Conservation (phyloP, 2,113 vertebrate genomes). For the Eubucco bourcierii region DNA sequence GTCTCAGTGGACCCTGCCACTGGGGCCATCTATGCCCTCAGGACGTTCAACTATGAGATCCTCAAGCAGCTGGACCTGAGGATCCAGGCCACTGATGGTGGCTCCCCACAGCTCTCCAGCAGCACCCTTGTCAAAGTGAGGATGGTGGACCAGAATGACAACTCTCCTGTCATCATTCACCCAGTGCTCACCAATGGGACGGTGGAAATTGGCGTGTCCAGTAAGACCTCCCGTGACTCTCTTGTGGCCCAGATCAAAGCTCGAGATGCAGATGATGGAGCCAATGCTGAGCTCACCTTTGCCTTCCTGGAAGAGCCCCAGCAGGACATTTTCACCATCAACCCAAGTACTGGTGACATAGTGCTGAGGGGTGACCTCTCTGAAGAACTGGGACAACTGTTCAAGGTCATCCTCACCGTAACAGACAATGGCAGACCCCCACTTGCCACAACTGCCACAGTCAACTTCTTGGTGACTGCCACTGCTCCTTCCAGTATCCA, state of each 20-base stretch:
- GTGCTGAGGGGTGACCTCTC: conserved; percentile 84
- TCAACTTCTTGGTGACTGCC: conserved; percentile 85
- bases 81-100: conserved; percentile 89
- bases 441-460: conserved; percentile 83
- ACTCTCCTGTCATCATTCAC: conserved; percentile 85
- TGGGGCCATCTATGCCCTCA: conserved; percentile 89
- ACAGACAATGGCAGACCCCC: conserved; percentile 87
- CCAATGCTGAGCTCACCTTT: conserved; percentile 88
- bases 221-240: conserved; percentile 83
- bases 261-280: conserved; percentile 88
- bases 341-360: conserved; percentile 87
- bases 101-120: conserved; percentile 90
- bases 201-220: conserved; percentile 86
- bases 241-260: conserved; percentile 88
- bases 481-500: conserved; percentile 77
- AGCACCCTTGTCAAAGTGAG: conserved; percentile 86
- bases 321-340: conserved; percentile 83
- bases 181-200: conserved; percentile 87
- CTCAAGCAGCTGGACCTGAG: conserved; percentile 87
- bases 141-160: conserved; percentile 94
- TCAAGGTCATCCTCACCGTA: conserved; percentile 82
- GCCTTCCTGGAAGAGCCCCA: conserved; percentile 82
- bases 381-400: conserved; percentile 83
- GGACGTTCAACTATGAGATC: conserved; percentile 92
- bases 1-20: conserved; percentile 91